These are phyloP conservation scores for Decapterus maruadsi DNA, from an alignment of 2,797 vertebrate genomes.

Conservation along the genomic window DNA sequence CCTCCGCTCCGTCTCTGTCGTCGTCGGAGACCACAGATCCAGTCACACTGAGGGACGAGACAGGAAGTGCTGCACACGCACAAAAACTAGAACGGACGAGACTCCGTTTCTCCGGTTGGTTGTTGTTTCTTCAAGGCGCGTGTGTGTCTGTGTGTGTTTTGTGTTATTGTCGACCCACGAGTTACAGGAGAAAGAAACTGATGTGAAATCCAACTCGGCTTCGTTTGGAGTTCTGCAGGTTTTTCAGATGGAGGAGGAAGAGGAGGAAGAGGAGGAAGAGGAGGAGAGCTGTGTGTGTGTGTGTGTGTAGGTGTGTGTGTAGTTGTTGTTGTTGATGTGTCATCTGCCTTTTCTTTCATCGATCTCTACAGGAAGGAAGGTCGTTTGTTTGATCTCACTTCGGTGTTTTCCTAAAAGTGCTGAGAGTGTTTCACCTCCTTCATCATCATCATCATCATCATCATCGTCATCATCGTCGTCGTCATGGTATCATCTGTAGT, in stretches of 20 bases:
- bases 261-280: too few relatives aligned
- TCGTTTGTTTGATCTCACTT: conserved; percentile 21
- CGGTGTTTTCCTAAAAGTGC: conserved; percentile 32
- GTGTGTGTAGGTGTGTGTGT: neutral
- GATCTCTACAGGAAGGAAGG: conserved; percentile 16
- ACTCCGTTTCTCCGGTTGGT: conserved; percentile 13
- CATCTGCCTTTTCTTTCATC: too few relatives aligned
- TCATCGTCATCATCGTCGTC: too few relatives aligned
- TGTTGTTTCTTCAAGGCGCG: conserved; percentile 1
- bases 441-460: neutral
- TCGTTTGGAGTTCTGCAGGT: conserved; percentile 32
- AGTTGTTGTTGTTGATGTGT: conserved; percentile 9
- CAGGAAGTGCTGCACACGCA: conserved; percentile 20
- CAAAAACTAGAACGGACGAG: conserved; percentile 20
- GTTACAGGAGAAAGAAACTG: conserved; percentile 10
- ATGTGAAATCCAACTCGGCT: conserved; percentile 35
- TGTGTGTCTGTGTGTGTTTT: neutral
- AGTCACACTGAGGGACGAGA: neutral
- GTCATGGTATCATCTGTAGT: too few relatives aligned
- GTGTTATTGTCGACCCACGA: conserved; percentile 1
- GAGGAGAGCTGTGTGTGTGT: too few relatives aligned
- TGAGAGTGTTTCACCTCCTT: conserved; percentile 38
- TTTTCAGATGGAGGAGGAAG: conserved; percentile 11
- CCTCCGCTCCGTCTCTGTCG: conserved; percentile 36
- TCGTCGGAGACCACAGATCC: too few relatives aligned